phyloP scores from a whole-genome alignment of 1,140 invertebrate genomes.

The Papilio polytes region DNA sequence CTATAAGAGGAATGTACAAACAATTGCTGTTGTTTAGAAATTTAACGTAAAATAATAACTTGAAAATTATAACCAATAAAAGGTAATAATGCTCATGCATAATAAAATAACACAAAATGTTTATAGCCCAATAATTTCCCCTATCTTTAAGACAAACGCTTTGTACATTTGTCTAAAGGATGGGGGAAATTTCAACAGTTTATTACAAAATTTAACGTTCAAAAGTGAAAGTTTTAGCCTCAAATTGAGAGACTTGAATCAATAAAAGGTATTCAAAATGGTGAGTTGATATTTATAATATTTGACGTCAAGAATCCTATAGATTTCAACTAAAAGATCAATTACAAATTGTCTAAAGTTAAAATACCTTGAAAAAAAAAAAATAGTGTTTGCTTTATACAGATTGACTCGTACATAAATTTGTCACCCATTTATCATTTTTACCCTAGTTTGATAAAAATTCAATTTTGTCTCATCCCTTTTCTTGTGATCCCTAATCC shows the following conservation, averaged over 20 bases:
- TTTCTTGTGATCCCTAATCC: conserved; percentile 28
- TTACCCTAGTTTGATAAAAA: conserved; percentile 32
- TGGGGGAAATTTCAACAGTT: conserved; percentile 20
- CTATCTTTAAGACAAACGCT: conserved; percentile 37
- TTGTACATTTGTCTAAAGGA: conserved; percentile 29
- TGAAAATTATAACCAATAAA: neutral
- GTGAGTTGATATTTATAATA: too few species aligned
- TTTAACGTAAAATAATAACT: neutral
- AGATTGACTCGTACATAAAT: conserved; percentile 27
- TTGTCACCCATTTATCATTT: conserved; percentile 31
- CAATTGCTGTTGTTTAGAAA: neutral
- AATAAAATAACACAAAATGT: conserved; percentile 31
- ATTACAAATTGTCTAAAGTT: neutral
- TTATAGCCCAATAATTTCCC: conserved; percentile 31
- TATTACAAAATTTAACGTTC: conserved; percentile 23
- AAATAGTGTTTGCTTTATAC: neutral
- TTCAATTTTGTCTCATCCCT: conserved; percentile 31
- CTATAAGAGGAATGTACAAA: too few species aligned
- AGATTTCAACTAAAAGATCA: neutral
- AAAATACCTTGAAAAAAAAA: neutral
- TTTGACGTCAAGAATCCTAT: too few species aligned
- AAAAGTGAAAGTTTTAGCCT: conserved; percentile 19
- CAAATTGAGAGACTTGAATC: neutral
- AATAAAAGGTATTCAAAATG: conserved; percentile 5
- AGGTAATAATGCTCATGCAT: conserved; percentile 10